Evolutionary conservation across 2,113 vertebrate species (phyloP), one percentile per base, ranked within the genome.

Genomic region (Typhlomys cinereus): DNA sequence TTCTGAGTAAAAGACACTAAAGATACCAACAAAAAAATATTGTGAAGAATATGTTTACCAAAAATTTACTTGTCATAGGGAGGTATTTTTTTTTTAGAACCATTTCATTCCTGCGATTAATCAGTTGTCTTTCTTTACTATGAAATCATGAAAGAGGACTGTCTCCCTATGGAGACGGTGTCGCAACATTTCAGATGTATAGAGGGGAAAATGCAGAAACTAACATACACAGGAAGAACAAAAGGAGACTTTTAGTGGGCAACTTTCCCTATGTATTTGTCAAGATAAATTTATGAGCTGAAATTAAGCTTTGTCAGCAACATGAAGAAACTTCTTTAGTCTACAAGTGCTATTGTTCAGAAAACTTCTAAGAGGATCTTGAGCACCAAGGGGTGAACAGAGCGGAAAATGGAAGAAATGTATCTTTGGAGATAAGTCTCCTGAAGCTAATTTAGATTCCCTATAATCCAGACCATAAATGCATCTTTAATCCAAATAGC

Each of bases 291-390:
- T 44, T 91, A 62, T 78, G 74, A 93, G 62, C 34, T 92, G 0
- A 0, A 87, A 78, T 92, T 96, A 95, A 97, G 57, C 39, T 96
- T 95, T 96, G 66, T 84, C 92, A 93, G 94, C 64, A 94, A 96
- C 70, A 0, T 0, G 69, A 78, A 57, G 67, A 86, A 44, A 78
- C 81, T 91, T 95, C 85, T 93, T 90, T 74, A 84, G 73, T 41
- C 14, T 75, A 34, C 78, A 80, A 80, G 2, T 44, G 44, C 36
- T 48, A 21, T 46, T 86, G 75, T 94, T 67, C 76, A 44, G 94
- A 88, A 92, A 92, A 83, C 59, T 83, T 27, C 59, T 86, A 41
- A 66, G 44, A 21, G 36, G 46, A 48, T 29, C 48, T 29, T 44
- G 39, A 27, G n/a, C 48, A 17, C 61, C 27, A 69, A 50, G 8